Conservation (phyloP, 2,113 vertebrate species). For the Phrynosoma platyrhinos region DNA sequence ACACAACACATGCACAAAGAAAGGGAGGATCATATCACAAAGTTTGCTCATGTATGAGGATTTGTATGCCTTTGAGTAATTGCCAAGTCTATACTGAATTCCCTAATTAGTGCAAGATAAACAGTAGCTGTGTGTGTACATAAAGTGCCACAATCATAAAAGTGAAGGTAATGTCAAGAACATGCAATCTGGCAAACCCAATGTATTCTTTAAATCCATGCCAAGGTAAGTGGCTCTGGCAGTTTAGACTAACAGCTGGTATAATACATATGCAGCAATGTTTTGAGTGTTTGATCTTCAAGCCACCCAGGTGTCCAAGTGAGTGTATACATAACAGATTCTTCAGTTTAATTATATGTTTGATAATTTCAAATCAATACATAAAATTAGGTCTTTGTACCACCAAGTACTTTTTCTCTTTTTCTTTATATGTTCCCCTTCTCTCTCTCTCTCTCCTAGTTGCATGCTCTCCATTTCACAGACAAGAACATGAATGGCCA, state of each 20-base stretch:
- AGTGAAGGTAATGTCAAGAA: not conserved
- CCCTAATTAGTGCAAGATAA: slow-evolving; percentile 41
- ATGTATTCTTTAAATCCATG: not conserved
- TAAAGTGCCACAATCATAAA: slow-evolving; percentile 10
- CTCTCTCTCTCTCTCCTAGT: too few species aligned
- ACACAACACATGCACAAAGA: not conserved
- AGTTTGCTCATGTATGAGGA: not conserved
- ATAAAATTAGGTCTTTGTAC: not conserved
- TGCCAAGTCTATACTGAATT: slow-evolving; percentile 22
- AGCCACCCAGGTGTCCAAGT: not conserved
- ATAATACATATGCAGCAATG: not conserved
- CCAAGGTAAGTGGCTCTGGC: slow-evolving; percentile 5
- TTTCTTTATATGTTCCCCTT: not conserved
- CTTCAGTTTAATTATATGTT: not conserved
- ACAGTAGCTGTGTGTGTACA: not conserved
- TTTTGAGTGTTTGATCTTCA: not conserved
- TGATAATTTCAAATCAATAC: not conserved
- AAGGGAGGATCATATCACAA: not conserved
- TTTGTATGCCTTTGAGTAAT: slow-evolving; percentile 8
- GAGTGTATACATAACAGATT: not conserved
- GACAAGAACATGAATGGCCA: too few species aligned
- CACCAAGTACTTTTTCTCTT: not conserved
- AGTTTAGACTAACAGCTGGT: not conserved
- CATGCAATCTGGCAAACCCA: not conserved
- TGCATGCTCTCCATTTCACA: too few species aligned